Percentiles rank a stretch among this genome's conserved stretches.
phyloP scores from a whole-genome alignment of 2,888 invertebrate species.

The Myathropa florea region DNA sequence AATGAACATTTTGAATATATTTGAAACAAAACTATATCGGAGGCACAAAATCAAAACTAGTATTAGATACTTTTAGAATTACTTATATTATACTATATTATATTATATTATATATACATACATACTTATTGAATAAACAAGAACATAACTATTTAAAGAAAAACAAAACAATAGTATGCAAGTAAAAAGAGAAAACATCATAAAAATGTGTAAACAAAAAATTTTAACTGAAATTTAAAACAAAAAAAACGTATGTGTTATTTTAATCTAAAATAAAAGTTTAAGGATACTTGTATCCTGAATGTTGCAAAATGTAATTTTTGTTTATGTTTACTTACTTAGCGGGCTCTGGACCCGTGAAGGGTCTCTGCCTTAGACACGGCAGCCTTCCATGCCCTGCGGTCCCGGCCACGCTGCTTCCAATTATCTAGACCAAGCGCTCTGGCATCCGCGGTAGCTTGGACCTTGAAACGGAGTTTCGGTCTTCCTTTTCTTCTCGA shows the following conservation, averaged over 20 bases:
- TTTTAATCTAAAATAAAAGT: conserved; percentile 72
- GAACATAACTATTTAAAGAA: conserved; percentile 29
- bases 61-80: conserved; percentile 72
- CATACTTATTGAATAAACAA: conserved; percentile 59
- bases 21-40: conserved; percentile 73
- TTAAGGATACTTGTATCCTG: conserved; percentile 72
- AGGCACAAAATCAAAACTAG: conserved; percentile 76
- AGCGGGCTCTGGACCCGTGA: too few relatives aligned
- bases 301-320: conserved; percentile 70
- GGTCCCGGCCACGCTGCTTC: too few relatives aligned
- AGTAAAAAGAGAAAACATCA: conserved; percentile 27
- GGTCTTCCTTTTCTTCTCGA: too few relatives aligned
- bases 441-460: too few relatives aligned
- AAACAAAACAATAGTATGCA: conserved; percentile 41
- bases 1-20: conserved; percentile 18
- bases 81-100: conserved; percentile 63
- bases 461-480: too few relatives aligned
- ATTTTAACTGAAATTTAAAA: conserved; percentile 61
- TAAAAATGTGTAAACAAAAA: conserved; percentile 32
- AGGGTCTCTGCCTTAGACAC: too few relatives aligned
- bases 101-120: conserved; percentile 44
- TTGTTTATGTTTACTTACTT: conserved; percentile 24
- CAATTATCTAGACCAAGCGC: too few relatives aligned
- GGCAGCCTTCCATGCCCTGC: too few relatives aligned
- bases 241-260: conserved; percentile 68